phyloP scores from a whole-genome alignment of 2,888 invertebrate genomes.

The Sarcophaga variegata region DNA sequence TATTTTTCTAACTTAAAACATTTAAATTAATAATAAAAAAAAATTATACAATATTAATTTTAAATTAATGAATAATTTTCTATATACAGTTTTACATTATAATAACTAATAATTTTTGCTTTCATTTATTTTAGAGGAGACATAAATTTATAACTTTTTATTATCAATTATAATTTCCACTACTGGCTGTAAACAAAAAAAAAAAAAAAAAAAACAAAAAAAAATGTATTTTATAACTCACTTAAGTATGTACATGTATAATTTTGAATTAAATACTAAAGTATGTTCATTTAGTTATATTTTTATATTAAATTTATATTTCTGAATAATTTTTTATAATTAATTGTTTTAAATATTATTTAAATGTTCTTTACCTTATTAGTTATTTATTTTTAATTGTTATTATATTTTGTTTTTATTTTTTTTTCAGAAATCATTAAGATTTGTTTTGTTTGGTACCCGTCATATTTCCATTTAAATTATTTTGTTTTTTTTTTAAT shows the following conservation, averaged over 20 bases:
- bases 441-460: conserved; percentile 48
- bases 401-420: conserved; percentile 2
- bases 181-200: no score
- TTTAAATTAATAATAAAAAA: no score
- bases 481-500: conserved; percentile 18
- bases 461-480: conserved; percentile 47
- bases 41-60: not conserved
- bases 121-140: no score
- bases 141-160: no score
- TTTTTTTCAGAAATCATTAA: conserved; percentile 9
- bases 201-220: no score
- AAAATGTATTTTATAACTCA: no score
- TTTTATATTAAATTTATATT: not conserved
- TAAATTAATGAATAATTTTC: conserved; percentile 10
- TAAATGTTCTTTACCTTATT: not conserved
- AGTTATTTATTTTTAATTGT: not conserved
- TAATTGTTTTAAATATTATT: conserved; percentile 1
- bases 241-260: no score
- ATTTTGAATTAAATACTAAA: no score
- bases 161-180: no score
- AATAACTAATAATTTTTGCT: no score
- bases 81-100: not conserved
- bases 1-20: not conserved
- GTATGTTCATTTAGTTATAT: no score
- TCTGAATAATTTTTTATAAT: not conserved